Conservation (phyloP, 2,797 vertebrate species). For the Synanceia verrucosa region DNA sequence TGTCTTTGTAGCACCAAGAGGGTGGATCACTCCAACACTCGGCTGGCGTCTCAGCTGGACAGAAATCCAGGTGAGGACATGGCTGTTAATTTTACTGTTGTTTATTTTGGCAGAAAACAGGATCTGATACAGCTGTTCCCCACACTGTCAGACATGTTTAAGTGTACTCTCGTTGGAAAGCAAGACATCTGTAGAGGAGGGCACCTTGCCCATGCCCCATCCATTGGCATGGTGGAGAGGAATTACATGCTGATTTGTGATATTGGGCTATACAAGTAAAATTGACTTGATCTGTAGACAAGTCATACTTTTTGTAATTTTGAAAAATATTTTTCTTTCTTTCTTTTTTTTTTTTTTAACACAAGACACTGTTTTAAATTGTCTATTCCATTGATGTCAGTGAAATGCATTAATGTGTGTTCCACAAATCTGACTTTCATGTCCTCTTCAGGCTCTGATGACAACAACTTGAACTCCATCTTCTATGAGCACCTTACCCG, state of each 20-base stretch:
- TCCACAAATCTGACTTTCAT: not conserved
- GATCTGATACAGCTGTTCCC: not conserved
- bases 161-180: too few species aligned
- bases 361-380: not conserved
- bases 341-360: too few species aligned
- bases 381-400: not conserved
- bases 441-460: conserved; percentile 88
- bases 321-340: too few species aligned
- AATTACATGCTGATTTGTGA: too few species aligned
- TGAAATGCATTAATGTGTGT: not conserved
- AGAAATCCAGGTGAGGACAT: conserved; percentile 91
- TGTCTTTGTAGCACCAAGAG: conserved; percentile 88
- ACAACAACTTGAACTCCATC: conserved; percentile 99
- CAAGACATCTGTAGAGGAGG: not conserved
- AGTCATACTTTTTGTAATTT: not conserved
- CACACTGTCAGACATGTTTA: not conserved
- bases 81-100: not conserved
- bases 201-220: too few species aligned
- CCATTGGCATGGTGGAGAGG: too few species aligned
- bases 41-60: conserved; percentile 96
- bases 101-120: not conserved
- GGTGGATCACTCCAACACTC: conserved; percentile 98
- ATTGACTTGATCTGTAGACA: too few species aligned
- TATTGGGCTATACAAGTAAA: too few species aligned
- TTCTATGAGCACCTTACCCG: conserved; percentile 98